Percentiles rank a stretch among this genome's conserved stretches.
Evolutionary conservation across 2,797 vertebrate species (phyloP).

Genomic region (Glossophaga mutica): DNA sequence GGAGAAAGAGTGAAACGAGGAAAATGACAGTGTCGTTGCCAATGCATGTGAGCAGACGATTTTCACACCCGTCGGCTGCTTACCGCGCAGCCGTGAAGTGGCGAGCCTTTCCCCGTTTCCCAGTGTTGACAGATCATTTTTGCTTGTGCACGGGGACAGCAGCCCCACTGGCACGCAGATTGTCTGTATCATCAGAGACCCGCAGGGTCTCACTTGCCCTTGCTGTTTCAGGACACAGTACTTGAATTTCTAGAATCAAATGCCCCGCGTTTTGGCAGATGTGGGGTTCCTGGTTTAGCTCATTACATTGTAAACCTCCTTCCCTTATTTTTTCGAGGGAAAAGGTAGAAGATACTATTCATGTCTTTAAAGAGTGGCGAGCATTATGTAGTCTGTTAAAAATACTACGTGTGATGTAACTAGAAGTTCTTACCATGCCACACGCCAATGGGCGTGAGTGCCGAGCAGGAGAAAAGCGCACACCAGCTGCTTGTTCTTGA

Average conservation of each 20-base stretch:
- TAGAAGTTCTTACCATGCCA: background rate
- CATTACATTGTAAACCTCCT: background rate
- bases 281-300: background rate
- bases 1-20: background rate
- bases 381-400: background rate
- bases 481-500: background rate
- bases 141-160: background rate
- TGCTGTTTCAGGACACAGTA: background rate
- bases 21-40: background rate
- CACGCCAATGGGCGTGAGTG: background rate
- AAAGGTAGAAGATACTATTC: background rate
- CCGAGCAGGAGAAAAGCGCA: background rate
- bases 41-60: background rate
- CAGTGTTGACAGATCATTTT: background rate
- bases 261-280: background rate
- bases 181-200: background rate
- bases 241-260: constrained; percentile 40
- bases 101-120: background rate
- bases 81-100: too few species aligned
- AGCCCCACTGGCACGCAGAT: background rate
- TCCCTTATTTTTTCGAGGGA: background rate
- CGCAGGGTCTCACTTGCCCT: background rate
- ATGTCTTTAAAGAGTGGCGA: background rate
- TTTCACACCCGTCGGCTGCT: too few species aligned
- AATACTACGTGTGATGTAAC: background rate